Base-by-base conservation (phyloP, 2,113 vertebrate genomes). In the Alethe diademata region DNA sequence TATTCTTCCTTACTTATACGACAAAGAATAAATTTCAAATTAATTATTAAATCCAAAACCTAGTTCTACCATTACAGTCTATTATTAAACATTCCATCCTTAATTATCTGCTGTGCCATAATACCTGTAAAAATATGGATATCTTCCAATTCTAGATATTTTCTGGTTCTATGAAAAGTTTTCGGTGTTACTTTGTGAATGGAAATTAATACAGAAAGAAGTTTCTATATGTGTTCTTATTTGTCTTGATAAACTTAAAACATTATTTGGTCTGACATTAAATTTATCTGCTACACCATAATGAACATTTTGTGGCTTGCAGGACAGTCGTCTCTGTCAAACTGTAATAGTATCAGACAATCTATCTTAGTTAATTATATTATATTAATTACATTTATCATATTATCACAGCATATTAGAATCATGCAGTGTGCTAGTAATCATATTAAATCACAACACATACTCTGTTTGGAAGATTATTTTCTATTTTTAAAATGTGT, bases 271-370 rank as follows among this genome's bases (percentile, higher is more conserved):
- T 94, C 69, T 92, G 90, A 88, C 89, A 54, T 24, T 19, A 84
- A 91, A 95, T 96, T 81, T 72, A 17, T 92, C 76, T 86, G 38
- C 53, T 47, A 38, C 35, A 60, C 66, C 67, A 70, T 88, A 92
- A 92, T 58, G 11, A 61, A 85, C 61, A 20, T 61, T 94, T 78
- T 82, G 38, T 80, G 50, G 69, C 75, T 97, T 96, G 17, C 65
- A 86, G 67, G 53, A 78, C 48, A 92, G 67, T 43, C 66, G 95
- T 36, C 43, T 75, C 24, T 76, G 60, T 94, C 75, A 95, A 96
- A 96, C 36, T 14, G 42, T 93, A 94, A 96, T n/a, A 74, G 19
- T n/a, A 78, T 78, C 80, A 79, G 75, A 94, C 74, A 74, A 83
- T 82, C 13, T 47, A 61, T 62, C 84, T 96, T 56, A 9, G 19